These are phyloP conservation scores for Minunthozetes semirufus DNA, from an alignment of 2,888 invertebrate species.

Conservation along the genomic window DNA sequence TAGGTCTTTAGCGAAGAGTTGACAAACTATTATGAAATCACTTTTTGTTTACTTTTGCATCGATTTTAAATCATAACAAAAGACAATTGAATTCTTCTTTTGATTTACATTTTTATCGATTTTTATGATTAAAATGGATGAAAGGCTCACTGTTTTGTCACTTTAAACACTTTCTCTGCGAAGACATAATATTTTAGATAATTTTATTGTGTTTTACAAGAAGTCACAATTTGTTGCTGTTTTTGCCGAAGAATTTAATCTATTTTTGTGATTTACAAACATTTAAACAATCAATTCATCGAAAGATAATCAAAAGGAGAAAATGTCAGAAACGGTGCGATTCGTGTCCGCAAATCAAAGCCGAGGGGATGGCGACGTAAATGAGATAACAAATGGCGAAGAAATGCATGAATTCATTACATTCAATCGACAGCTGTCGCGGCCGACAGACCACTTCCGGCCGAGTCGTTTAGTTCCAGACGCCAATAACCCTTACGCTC, in stretches of 20 bases:
- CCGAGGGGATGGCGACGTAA: neutral
- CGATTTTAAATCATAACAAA: neutral
- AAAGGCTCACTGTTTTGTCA: too few species aligned
- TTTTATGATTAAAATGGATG: too few species aligned
- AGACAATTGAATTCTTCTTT: neutral
- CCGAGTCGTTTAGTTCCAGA: neutral
- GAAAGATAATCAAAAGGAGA: neutral
- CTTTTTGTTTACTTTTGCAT: neutral
- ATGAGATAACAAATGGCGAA: neutral
- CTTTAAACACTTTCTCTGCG: too few species aligned
- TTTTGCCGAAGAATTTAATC: too few species aligned
- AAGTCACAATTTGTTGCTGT: too few species aligned
- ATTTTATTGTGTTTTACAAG: too few species aligned
- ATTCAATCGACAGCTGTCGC: conserved; percentile 16
- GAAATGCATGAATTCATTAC: conserved; percentile 37
- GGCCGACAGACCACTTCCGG: conserved; percentile 18
- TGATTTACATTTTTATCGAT: too few species aligned
- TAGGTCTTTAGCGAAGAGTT: neutral
- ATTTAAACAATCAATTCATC: neutral
- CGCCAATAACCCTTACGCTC: conserved; percentile 31
- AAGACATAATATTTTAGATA: too few species aligned
- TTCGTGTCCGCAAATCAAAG: neutral
- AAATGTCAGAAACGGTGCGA: conserved; percentile 21
- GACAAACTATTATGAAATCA: neutral
- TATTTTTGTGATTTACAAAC: too few species aligned